Percentiles rank a stretch among this genome's conserved stretches.
Evolutionary conservation across 1,140 invertebrate genomes (phyloP).

Genomic region (Hyles vespertilio): DNA sequence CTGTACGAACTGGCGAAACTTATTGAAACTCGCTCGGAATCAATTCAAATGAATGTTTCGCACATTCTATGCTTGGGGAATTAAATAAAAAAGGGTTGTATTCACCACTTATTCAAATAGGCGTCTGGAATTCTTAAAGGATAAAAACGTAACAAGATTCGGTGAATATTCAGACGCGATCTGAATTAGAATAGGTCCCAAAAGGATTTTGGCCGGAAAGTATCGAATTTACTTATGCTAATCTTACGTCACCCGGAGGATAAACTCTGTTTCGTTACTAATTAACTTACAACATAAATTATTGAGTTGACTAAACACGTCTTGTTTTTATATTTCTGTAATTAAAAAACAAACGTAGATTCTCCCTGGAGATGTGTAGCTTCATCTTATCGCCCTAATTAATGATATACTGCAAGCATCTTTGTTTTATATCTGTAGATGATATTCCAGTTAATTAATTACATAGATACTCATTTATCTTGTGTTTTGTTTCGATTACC

Average conservation of each 20-base stretch:
- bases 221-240: constrained; percentile 56
- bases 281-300: constrained; percentile 38
- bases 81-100: constrained; percentile 27
- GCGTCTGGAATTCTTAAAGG: constrained; percentile 28
- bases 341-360: too few relatives aligned
- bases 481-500: too few relatives aligned
- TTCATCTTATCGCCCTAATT: too few relatives aligned
- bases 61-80: constrained; percentile 15
- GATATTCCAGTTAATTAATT: too few relatives aligned
- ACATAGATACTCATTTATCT: too few relatives aligned
- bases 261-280: constrained; percentile 30
- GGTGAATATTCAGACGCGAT: constrained; percentile 36
- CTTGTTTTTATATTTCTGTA: too few relatives aligned
- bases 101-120: constrained; percentile 38
- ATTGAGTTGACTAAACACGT: neutral
- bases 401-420: too few relatives aligned
- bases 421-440: too few relatives aligned
- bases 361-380: too few relatives aligned
- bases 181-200: constrained; percentile 35
- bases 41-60: constrained; percentile 24
- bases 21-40: constrained; percentile 21
- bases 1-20: constrained; percentile 25
- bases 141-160: constrained; percentile 37
- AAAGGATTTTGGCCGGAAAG: constrained; percentile 29
- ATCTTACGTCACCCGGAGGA: constrained; percentile 48